phyloP scores from a whole-genome alignment of 2,888 invertebrate genomes.

The Gibbula magus region DNA sequence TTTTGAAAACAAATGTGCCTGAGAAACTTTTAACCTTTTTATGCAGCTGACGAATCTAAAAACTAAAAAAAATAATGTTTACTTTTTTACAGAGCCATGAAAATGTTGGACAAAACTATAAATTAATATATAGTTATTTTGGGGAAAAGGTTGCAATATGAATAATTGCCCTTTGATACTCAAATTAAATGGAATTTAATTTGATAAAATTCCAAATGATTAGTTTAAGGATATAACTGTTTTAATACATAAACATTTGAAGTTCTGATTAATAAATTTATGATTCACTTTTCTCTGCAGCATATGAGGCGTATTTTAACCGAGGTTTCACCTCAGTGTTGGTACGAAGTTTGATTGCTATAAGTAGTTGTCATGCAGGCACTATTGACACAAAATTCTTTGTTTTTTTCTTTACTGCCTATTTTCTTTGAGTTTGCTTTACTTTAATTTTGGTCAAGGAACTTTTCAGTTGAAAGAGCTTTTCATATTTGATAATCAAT shows the following conservation, averaged over 20 bases:
- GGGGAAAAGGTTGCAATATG: too few relatives aligned
- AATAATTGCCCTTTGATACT: too few relatives aligned
- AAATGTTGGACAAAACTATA: too few relatives aligned
- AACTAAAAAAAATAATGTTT: too few relatives aligned
- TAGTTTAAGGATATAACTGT: too few relatives aligned
- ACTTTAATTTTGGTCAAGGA: background rate
- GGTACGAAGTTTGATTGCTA: background rate
- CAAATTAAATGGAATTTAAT: too few relatives aligned
- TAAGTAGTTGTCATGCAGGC: background rate
- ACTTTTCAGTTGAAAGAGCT: background rate
- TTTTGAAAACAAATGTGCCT: too few relatives aligned
- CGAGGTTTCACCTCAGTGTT: slow-evolving; percentile 38
- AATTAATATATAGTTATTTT: too few relatives aligned
- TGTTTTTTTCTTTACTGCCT: background rate
- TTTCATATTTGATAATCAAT: background rate
- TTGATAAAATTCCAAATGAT: too few relatives aligned
- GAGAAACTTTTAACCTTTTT: too few relatives aligned
- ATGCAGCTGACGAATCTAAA: too few relatives aligned
- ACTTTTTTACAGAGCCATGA: too few relatives aligned
- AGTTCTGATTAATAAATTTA: background rate
- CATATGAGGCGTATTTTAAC: slow-evolving; percentile 50
- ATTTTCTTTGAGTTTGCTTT: background rate
- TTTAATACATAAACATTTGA: background rate
- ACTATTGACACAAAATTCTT: background rate
- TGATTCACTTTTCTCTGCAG: slow-evolving; percentile 36